Evolutionary conservation across 1,140 invertebrate species (phyloP).

Genomic region (Drosophila tsacasi): DNA sequence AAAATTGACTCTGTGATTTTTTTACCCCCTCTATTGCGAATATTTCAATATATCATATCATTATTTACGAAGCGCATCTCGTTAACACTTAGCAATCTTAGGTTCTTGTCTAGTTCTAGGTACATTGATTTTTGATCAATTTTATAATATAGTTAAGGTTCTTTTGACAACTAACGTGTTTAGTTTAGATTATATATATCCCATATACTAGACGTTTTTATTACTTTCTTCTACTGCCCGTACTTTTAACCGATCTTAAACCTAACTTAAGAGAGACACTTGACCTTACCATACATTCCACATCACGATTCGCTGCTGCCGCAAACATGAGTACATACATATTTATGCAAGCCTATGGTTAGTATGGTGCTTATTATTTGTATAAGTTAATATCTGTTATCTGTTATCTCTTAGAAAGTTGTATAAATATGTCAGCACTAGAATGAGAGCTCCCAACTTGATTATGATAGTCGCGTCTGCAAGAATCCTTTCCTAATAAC

Average conservation of each 20-base stretch:
- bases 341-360: constrained; percentile 81
- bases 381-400: not conserved
- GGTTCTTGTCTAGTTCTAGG: constrained; percentile 18
- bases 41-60: constrained; percentile 35
- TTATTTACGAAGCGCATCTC: constrained; percentile 56
- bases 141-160: constrained; percentile 14
- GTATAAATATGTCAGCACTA: too few relatives aligned
- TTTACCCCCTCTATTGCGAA: constrained; percentile 42
- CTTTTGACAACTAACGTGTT: constrained; percentile 5
- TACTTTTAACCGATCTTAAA: constrained; percentile 16
- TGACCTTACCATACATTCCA: constrained; percentile 15
- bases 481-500: not conserved
- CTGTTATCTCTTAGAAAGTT: not conserved
- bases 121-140: constrained; percentile 14
- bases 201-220: constrained; percentile 17
- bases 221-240: constrained; percentile 29
- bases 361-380: constrained; percentile 42
- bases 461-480: not conserved
- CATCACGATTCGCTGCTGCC: constrained; percentile 72
- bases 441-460: too few relatives aligned
- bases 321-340: constrained; percentile 81
- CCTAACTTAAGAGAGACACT: constrained; percentile 34
- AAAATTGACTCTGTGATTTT: constrained; percentile 62
- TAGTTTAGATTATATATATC: constrained; percentile 33
- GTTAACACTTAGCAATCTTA: constrained; percentile 49